These are phyloP conservation scores for Centroberyx gerrardi DNA, from an alignment of 2,797 vertebrate species.

Conservation along the genomic window DNA sequence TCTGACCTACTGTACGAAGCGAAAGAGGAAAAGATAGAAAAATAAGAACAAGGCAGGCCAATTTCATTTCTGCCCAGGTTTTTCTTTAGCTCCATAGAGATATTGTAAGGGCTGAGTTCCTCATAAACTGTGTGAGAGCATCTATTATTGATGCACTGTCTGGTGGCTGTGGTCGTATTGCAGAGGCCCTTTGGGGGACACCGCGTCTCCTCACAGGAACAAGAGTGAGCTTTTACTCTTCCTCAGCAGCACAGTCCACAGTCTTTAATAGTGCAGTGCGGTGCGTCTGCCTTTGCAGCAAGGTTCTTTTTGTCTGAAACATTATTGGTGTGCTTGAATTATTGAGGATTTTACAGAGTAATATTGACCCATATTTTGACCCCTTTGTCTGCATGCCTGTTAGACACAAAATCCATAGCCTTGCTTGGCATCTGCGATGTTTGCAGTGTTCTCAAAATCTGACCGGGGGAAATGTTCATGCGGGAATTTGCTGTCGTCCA, in stretches of 20 bases:
- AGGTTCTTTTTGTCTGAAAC: slow-evolving; percentile 6
- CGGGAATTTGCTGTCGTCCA: not conserved
- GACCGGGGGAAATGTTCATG: not conserved
- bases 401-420: not conserved
- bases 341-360: slow-evolving; percentile 39
- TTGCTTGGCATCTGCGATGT: not conserved
- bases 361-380: slow-evolving; percentile 32
- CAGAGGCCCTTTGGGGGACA: slow-evolving; percentile 57
- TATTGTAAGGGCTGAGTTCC: slow-evolving; percentile 51
- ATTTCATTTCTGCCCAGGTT: slow-evolving; percentile 44
- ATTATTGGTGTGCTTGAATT: slow-evolving; percentile 42
- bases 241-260: slow-evolving; percentile 35
- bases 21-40: slow-evolving; percentile 16
- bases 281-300: slow-evolving; percentile 31
- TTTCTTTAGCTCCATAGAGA: slow-evolving; percentile 29
- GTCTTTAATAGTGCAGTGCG: slow-evolving; percentile 36
- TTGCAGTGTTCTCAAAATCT: not conserved
- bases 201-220: slow-evolving; percentile 54
- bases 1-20: slow-evolving; percentile 20
- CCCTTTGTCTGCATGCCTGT: slow-evolving; percentile 32
- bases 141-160: slow-evolving; percentile 77
- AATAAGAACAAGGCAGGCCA: slow-evolving; percentile 33
- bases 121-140: slow-evolving; percentile 64
- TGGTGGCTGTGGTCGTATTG: slow-evolving; percentile 58
- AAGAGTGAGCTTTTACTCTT: slow-evolving; percentile 51